Base-by-base conservation (phyloP, 2,113 vertebrate species). In the Tetrao urogallus region DNA sequence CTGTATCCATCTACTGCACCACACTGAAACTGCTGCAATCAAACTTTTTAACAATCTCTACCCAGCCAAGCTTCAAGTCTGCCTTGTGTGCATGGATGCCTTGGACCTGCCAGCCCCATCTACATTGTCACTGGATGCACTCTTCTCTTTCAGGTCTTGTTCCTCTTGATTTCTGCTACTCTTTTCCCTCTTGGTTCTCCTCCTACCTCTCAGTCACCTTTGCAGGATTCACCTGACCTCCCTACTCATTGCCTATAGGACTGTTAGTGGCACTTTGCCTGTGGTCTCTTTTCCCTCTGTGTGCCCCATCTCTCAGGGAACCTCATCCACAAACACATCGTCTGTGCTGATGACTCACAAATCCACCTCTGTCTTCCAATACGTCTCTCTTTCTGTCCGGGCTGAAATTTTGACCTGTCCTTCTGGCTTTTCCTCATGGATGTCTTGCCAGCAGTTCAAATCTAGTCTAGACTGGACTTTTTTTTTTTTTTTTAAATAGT, bases 391-490 rank as follows among this genome's bases (percentile, higher is more conserved):
- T 48, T 90, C 78, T 76, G 74, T 63, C 21, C 11, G 2, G 42
- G 56, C 42, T 94, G 75, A 80, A 92, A 67, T 81, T 70, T 84
- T 90, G 83, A 90, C 87, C 90, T 67, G 87, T 94, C 64, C 92
- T 86, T 40, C 84, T 92, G 87, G 83, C 64, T 90, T 90, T 52
- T 84, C 58, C 47, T 71, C 47, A 24, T 7, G 34, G 8, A 52
- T 20, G 9, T 67, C 74, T 81, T 88, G 90, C 87, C 93, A 92
- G 69, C 67, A 88, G 58, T 28, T 63, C 79, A 84, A 84, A 76
- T 57, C 70, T 54, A 40, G 92, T 92, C 81, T 92, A 92, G 86
- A 94, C 89, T 89, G 38, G 19, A 36, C 11, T 66, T 60, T 56
- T 56, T 54, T 54, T 54, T 8, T 34, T 58, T 56, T 43, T 63